Base-by-base conservation (phyloP, 2,113 vertebrate genomes). In the Camarhynchus parvulus region DNA sequence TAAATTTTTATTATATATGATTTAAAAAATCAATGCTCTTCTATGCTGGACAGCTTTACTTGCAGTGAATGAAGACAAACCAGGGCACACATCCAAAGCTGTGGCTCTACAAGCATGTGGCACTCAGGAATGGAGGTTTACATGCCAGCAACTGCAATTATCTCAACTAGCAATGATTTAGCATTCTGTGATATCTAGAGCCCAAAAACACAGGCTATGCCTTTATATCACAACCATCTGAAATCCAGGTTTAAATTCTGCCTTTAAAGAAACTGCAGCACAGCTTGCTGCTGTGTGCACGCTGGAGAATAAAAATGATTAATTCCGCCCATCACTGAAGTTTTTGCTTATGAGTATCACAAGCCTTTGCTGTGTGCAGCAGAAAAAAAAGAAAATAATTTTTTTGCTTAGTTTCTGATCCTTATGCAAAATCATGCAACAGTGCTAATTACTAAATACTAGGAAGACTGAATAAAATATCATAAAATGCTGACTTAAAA, bases 201-300 rank as follows among this genome's bases (percentile, higher is more conserved):
- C 33, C 35, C 47, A 78, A 66, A 88, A 78, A 52, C 44, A 55
- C 49, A 91, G 62, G 55, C 72, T 85, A 74, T 74, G 83, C 68
- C 69, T 95, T 90, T 92, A 86, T 62, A 90, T 74, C 77, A 53
- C 67, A 91, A 47, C 49, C 46, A 81, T 83, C 75, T 85, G 85
- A 95, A 96, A 94, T 55, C 41, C 59, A 95, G 72, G 92, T 94
- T 96, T 96, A 91, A 94, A 95, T 95, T 90, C 61, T 90, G 77
- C 69, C 78, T 92, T 95, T 94, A 92, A 94, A 91, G 73, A 89
- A 83, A 53, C 91, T 95, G 91, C 87, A 93, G 92, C 85, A 74
- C 64, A 94, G 92, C 90, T 95, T 90, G 94, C 79, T 95, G 63
- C 74, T 96, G 56, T 62, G 68, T 41, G 80, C 39, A 74, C 6